Percentiles rank a stretch among this genome's conserved stretches.
phyloP scores from a whole-genome alignment of 1,140 invertebrate species.

The Thalassaphorura encarpata region DNA sequence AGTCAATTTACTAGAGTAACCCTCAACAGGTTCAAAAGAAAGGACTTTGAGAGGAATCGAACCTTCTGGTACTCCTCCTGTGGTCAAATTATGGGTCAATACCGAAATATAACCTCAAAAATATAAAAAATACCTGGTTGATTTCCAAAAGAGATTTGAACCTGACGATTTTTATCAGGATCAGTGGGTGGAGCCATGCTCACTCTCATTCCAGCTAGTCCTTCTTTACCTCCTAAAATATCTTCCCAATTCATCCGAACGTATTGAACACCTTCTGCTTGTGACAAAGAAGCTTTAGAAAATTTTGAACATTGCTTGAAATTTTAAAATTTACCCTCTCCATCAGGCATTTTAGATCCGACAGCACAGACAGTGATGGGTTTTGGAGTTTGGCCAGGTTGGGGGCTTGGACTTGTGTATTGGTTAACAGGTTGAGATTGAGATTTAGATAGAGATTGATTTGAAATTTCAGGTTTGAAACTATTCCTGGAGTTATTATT shows the following conservation, averaged over 20 bases:
- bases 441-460: too few species aligned
- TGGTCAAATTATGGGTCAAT: neutral
- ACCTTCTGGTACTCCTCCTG: neutral
- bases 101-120: neutral
- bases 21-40: neutral
- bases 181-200: neutral
- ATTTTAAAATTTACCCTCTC: too few species aligned
- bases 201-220: neutral
- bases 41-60: neutral
- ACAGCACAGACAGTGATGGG: too few species aligned
- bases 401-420: too few species aligned
- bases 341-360: too few species aligned
- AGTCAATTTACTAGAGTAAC: neutral
- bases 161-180: neutral
- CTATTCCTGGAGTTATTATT: too few species aligned
- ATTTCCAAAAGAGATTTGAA: neutral
- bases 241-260: constrained; percentile 1
- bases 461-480: too few species aligned
- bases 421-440: too few species aligned
- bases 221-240: neutral
- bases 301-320: too few species aligned
- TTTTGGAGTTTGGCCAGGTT: too few species aligned
- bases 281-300: too few species aligned
- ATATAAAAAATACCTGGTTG: neutral
- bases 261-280: neutral